Percentiles rank a stretch among this genome's conserved stretches.
phyloP scores from a whole-genome alignment of 2,797 vertebrate genomes.

The Anguilla obscura region DNA sequence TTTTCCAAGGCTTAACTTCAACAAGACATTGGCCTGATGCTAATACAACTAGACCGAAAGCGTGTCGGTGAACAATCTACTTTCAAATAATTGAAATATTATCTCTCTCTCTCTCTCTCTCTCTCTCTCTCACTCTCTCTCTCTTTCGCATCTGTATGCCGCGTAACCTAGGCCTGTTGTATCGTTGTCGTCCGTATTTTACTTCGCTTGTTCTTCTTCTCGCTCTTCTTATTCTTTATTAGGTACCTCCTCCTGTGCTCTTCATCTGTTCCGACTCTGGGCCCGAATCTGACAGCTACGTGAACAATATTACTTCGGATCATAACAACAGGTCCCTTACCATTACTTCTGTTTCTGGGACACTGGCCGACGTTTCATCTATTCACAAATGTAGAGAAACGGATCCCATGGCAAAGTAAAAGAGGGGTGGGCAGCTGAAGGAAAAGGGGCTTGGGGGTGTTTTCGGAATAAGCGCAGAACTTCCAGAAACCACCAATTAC shows the following conservation, averaged over 20 bases:
- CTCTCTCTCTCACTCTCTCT: too few relatives aligned
- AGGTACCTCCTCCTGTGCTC: slow-evolving; percentile 68
- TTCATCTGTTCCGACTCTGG: slow-evolving; percentile 49
- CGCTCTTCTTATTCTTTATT: slow-evolving; percentile 39
- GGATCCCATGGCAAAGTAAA: slow-evolving; percentile 47
- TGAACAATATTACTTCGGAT: slow-evolving; percentile 70
- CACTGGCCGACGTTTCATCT: slow-evolving; percentile 57
- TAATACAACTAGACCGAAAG: too few relatives aligned
- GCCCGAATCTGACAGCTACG: slow-evolving; percentile 50
- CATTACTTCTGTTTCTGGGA: slow-evolving; percentile 58
- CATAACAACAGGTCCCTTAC: slow-evolving; percentile 73
- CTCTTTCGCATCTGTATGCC: not conserved
- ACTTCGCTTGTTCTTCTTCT: slow-evolving; percentile 40
- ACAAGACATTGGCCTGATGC: too few relatives aligned
- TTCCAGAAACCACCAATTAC: slow-evolving; percentile 56
- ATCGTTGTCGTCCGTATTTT: slow-evolving; percentile 36
- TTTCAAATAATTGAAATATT: too few relatives aligned
- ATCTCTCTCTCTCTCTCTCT: too few relatives aligned
- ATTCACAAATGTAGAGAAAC: slow-evolving; percentile 53
- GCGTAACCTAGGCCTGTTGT: not conserved
- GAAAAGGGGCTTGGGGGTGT: not conserved
- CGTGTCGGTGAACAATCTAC: too few relatives aligned
- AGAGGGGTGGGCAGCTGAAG: slow-evolving; percentile 19
- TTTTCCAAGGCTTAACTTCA: too few relatives aligned
- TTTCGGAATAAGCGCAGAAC: slow-evolving; percentile 38